These are phyloP conservation scores for Torymus texanus DNA, from an alignment of 2,888 invertebrate genomes.

Conservation along the genomic window DNA sequence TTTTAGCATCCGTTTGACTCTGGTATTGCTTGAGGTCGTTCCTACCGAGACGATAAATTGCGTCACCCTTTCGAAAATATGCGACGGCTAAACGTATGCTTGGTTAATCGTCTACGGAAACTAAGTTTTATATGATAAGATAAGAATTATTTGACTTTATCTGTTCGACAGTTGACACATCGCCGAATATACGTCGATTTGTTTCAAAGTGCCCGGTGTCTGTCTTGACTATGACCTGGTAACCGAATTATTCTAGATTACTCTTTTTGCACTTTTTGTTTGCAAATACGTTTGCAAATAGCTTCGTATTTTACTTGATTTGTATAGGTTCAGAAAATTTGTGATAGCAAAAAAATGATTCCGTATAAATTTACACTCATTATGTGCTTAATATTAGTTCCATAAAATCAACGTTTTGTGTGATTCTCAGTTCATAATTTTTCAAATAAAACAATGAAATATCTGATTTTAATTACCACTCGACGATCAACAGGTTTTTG, in stretches of 20 bases:
- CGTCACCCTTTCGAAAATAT: constrained; percentile 4
- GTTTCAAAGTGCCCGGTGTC: neutral
- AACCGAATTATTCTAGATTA: constrained; percentile 8
- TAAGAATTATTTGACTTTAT: constrained; percentile 5
- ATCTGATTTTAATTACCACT: too few species aligned
- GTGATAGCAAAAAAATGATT: too few species aligned
- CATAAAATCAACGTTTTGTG: too few species aligned
- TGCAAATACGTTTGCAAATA: too few species aligned
- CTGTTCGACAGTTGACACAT: neutral
- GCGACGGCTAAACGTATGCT: neutral
- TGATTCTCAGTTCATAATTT: too few species aligned
- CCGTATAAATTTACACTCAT: too few species aligned
- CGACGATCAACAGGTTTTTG: too few species aligned
- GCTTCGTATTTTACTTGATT: too few species aligned
- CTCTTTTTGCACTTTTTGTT: neutral
- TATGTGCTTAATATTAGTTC: too few species aligned
- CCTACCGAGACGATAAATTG: neutral
- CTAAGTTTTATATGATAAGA: constrained; percentile 23
- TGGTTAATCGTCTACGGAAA: constrained; percentile 8
- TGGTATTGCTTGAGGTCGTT: neutral
- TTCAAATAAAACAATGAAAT: too few species aligned
- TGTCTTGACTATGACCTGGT: neutral
- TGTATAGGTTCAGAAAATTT: too few species aligned
- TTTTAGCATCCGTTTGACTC: neutral
- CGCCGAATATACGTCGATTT: neutral